Evolutionary conservation across 2,888 invertebrate genomes (phyloP).

Genomic region (Eupithecia inturbata): DNA sequence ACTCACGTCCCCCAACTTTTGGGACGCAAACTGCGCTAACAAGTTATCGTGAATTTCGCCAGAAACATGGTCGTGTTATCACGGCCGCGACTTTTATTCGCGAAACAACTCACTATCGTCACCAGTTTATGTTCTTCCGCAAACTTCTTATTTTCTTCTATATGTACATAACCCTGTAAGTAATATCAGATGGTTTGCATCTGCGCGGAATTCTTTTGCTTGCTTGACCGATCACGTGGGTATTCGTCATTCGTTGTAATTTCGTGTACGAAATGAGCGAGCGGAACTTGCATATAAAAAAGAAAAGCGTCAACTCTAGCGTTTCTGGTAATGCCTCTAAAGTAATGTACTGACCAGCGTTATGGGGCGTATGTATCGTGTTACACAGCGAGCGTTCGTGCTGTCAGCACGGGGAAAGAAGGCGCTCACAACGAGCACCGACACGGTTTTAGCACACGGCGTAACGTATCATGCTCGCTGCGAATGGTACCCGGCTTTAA

Average conservation of each 20-base stretch:
- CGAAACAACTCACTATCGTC: background rate
- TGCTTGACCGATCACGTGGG: background rate
- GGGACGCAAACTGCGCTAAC: conserved; percentile 35
- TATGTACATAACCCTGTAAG: background rate
- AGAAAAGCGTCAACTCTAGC: background rate
- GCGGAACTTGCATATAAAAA: background rate
- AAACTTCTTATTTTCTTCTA: background rate
- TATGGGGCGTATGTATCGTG: too few relatives aligned
- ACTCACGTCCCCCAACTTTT: conserved; percentile 58
- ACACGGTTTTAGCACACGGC: too few relatives aligned
- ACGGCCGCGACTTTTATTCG: conserved; percentile 6
- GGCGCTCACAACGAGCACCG: too few relatives aligned
- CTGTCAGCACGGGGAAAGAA: too few relatives aligned
- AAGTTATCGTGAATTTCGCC: conserved; percentile 52
- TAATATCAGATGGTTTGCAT: background rate
- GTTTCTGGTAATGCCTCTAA: background rate
- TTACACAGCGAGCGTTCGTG: too few relatives aligned
- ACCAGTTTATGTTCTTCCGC: background rate
- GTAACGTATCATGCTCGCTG: too few relatives aligned
- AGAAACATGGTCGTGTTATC: background rate
- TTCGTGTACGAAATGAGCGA: too few relatives aligned
- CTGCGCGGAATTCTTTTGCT: background rate
- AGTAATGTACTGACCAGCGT: too few relatives aligned
- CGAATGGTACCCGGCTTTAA: too few relatives aligned
- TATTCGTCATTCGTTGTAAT: too few relatives aligned